Evolutionary conservation across 2,797 vertebrate genomes (phyloP).

Genomic region (Platyrinchus mystaceus): DNA sequence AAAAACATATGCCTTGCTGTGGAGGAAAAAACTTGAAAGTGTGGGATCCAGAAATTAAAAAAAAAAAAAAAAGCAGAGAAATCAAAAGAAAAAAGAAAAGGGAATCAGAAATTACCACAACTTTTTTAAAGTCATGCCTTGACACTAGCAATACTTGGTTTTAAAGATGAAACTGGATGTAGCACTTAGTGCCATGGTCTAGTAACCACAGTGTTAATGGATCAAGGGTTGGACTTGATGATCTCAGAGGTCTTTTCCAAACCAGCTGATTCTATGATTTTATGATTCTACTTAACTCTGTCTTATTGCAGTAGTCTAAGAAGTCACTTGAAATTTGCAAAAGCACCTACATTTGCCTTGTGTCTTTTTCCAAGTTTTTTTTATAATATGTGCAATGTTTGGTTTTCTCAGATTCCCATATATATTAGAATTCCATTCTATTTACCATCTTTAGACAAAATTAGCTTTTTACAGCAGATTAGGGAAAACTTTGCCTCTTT

Average conservation of each 20-base stretch:
- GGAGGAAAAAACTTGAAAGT: not conserved
- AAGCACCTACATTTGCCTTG: not conserved
- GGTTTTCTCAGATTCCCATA: not conserved
- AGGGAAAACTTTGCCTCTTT: conserved; percentile 7
- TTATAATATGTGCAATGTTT: not conserved
- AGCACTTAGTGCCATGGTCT: no score
- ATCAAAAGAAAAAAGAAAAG: not conserved
- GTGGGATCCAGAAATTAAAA: not conserved
- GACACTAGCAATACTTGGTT: not conserved
- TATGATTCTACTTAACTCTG: not conserved
- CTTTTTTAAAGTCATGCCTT: not conserved
- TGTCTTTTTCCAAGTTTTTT: not conserved
- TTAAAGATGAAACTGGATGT: no score
- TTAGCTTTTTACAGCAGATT: not conserved
- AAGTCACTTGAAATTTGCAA: not conserved
- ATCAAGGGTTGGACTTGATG: no score
- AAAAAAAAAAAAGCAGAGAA: not conserved
- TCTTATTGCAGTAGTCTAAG: not conserved
- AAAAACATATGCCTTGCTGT: not conserved
- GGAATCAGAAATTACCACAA: not conserved
- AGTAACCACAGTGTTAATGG: no score
- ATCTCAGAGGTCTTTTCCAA: no score
- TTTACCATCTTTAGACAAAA: conserved; percentile 36
- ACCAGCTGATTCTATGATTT: no score
- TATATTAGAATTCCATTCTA: conserved; percentile 15